Percentiles rank a stretch among this genome's conserved stretches.
These are phyloP conservation scores for Cochlearius cochlearius DNA, from an alignment of 2,113 vertebrate species.

Conservation along the genomic window DNA sequence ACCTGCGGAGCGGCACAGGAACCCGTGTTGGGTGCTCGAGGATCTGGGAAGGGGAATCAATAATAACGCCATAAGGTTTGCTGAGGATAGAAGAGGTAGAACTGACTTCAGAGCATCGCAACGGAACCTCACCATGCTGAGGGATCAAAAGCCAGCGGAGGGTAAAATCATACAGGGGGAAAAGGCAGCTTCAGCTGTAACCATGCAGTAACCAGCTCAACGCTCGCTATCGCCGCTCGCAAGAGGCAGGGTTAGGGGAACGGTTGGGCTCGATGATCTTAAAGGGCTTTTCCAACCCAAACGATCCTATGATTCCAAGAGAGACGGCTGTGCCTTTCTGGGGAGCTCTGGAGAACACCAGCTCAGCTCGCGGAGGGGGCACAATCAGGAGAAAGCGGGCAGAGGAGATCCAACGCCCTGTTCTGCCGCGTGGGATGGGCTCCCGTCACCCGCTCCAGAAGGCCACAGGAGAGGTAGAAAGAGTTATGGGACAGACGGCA, in stretches of 20 bases:
- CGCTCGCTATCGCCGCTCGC: fast-evolving
- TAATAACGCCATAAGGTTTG: fast-evolving
- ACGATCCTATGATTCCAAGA: too few species aligned
- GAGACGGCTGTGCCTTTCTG: background rate
- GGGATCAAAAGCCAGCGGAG: background rate
- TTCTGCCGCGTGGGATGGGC: fast-evolving
- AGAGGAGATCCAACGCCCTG: background rate
- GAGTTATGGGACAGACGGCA: background rate
- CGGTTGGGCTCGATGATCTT: too few species aligned
- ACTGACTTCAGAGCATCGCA: background rate
- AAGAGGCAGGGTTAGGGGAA: too few species aligned
- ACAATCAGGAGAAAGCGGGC: background rate
- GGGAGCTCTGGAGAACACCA: background rate
- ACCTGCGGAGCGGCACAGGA: fast-evolving
- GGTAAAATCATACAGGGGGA: fast-evolving
- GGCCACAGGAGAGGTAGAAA: background rate
- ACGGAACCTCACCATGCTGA: background rate
- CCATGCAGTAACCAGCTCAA: fast-evolving
- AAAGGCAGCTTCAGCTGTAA: background rate
- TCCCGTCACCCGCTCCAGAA: background rate
- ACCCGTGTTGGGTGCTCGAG: fast-evolving
- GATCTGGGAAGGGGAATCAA: background rate
- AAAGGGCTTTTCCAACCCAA: too few species aligned
- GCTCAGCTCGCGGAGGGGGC: fast-evolving
- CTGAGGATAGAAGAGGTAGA: background rate